These are phyloP conservation scores for Origma solitaria DNA, from an alignment of 2,113 vertebrate species.

Conservation along the genomic window DNA sequence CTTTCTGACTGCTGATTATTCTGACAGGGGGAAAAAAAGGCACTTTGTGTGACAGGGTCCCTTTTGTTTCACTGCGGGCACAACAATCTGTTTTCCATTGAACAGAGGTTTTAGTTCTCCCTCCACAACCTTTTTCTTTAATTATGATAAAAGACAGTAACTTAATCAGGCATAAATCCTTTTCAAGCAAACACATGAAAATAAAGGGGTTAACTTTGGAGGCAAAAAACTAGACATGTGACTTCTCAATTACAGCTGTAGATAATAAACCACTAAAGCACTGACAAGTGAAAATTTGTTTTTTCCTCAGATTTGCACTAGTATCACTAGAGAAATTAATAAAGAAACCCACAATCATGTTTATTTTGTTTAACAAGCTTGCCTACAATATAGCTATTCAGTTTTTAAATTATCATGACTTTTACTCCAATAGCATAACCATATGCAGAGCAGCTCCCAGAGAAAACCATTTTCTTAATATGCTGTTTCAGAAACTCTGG, in stretches of 20 bases:
- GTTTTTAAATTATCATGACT: not conserved
- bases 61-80: constrained; percentile 58
- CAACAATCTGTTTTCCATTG: constrained; percentile 74
- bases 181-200: constrained; percentile 64
- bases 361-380: not conserved
- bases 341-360: not conserved
- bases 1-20: constrained; percentile 62
- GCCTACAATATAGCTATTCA: not conserved
- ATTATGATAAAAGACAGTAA: constrained; percentile 83
- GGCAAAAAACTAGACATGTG: not conserved
- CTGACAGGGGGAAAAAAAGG: not conserved
- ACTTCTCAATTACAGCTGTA: not conserved
- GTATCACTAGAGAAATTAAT: not conserved
- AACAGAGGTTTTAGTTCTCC: constrained; percentile 41
- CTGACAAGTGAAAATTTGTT: not conserved
- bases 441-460: not conserved
- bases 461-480: not conserved
- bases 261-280: not conserved
- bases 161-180: constrained; percentile 77
- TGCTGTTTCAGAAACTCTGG: not conserved
- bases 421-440: not conserved
- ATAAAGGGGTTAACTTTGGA: constrained; percentile 54
- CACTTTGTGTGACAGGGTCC: constrained; percentile 28
- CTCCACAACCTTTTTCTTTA: constrained; percentile 75
- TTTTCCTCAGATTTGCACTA: not conserved